These are phyloP conservation scores for Euphysa ruthae DNA, from an alignment of 30 jellyfish, hydroid and myxozoan species.

Conservation along the genomic window DNA sequence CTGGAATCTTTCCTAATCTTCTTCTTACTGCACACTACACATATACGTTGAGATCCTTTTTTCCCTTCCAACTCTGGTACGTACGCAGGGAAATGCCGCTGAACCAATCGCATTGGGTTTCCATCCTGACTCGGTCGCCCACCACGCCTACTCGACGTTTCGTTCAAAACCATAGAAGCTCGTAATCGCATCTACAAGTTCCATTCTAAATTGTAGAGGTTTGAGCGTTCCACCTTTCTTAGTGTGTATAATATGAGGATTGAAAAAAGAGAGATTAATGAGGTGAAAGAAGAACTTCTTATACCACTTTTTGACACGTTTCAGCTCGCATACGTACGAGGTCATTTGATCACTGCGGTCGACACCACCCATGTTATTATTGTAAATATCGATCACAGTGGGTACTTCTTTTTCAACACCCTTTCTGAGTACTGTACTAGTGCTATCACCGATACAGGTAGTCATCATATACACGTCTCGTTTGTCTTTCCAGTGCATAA, in stretches of 20 bases:
- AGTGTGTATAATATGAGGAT: too few species aligned
- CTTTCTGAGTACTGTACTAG: background rate
- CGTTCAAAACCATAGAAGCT: background rate
- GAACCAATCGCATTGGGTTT: too few species aligned
- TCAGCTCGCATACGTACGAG: too few species aligned
- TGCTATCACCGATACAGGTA: background rate
- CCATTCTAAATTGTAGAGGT: background rate
- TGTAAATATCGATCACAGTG: background rate
- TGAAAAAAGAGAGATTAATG: too few species aligned
- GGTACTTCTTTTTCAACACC: background rate
- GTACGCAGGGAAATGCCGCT: background rate
- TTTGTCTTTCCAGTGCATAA: too few species aligned
- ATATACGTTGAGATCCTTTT: too few species aligned
- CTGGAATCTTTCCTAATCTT: too few species aligned
- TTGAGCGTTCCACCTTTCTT: too few species aligned
- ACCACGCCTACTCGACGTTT: background rate
- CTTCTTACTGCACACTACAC: too few species aligned
- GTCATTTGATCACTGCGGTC: too few species aligned
- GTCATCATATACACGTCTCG: background rate
- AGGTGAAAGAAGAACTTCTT: too few species aligned
- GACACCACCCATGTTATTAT: background rate
- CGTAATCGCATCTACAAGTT: background rate
- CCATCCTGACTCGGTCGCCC: background rate
- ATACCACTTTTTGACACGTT: too few species aligned
- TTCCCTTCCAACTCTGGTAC: background rate